These are phyloP conservation scores for Limanda limanda DNA, from an alignment of 2,113 vertebrate species.

Conservation along the genomic window DNA sequence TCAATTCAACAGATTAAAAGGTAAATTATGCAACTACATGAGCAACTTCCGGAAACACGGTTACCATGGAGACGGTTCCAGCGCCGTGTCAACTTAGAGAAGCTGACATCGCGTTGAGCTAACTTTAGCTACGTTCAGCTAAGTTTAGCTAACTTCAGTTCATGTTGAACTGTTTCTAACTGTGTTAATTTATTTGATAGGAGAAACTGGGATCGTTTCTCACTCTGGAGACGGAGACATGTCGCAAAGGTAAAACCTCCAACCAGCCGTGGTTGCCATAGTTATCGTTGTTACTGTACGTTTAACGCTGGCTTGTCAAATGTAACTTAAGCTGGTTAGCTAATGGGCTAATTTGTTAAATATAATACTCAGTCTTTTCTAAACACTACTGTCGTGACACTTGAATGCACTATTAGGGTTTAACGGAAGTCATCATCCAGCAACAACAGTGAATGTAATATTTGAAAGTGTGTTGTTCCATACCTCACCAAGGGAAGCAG, in stretches of 20 bases:
- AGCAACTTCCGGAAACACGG: slow-evolving; percentile 42
- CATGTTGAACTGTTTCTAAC: not conserved
- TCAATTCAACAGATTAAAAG: too few relatives aligned
- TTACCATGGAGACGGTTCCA: slow-evolving; percentile 58
- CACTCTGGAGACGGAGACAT: not conserved
- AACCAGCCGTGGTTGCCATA: not conserved
- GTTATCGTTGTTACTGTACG: not conserved
- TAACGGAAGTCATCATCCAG: too few relatives aligned
- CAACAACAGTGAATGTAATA: too few relatives aligned
- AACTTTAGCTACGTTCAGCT: not conserved
- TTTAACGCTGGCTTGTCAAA: not conserved
- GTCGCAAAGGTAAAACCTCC: not conserved
- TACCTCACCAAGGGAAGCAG: too few relatives aligned
- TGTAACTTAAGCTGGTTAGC: not conserved
- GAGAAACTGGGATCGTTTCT: not conserved
- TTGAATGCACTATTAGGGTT: too few relatives aligned
- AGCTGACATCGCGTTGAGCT: not conserved
- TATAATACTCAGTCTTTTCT: too few relatives aligned
- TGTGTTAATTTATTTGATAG: not conserved
- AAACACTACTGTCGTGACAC: too few relatives aligned
- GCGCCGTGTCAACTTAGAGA: not conserved
- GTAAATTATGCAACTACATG: not conserved
- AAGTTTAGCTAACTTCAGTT: not conserved
- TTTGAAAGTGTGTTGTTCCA: too few relatives aligned
- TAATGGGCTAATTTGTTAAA: not conserved